Evolutionary conservation across 2,113 vertebrate species (phyloP), one percentile per base, ranked within the genome.

Genomic region (Dendrocopos noguchii): DNA sequence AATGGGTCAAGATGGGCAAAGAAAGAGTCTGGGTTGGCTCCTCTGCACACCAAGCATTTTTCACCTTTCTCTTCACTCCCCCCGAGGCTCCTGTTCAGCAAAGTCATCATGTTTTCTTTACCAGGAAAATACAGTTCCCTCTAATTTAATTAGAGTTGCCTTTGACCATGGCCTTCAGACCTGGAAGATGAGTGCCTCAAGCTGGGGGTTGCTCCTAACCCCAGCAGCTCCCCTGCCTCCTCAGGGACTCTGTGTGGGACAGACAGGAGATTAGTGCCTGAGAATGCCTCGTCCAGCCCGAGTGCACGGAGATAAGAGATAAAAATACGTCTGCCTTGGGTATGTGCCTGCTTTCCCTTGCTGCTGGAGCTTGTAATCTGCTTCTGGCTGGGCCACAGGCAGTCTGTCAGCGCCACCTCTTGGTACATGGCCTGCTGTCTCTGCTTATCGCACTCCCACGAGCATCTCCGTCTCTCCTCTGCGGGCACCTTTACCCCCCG

Each of bases 321-420:
- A 93, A 94, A 91, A 80, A 20, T 65, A 66, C 11, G n/a, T 24
- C 74, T 39, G 88, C 50, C 34, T 12, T 11, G 74, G 60, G 13
- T 66, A 55, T n/a, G 79, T 0, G 85, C 16, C 17, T 57, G 70
- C 10, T 44, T 34, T 53, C 20, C 52, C 13, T 2, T 2, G 36
- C 42, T 10, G 46, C 29, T 1, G 7, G 53, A 59, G 95, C 33
- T 4, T 15, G 29, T 21, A 61, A 31, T 12, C 4, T 4, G 34
- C 12, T 61, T 25, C 39, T 18, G 34, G 34, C 50, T 7, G 57
- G 33, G 29, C 22, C 50, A 52, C 22, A 6, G 27, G n/a, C 55
- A 72, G 95, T 81, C 74, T 93, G 77, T 59, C 83, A 88, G 95
- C 70, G 95, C 98, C 98, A 95, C 88, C 98, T 97, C 70, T 84